These are phyloP conservation scores for Leucopsar rothschildi DNA, from an alignment of 2,113 vertebrate genomes.

Conservation along the genomic window DNA sequence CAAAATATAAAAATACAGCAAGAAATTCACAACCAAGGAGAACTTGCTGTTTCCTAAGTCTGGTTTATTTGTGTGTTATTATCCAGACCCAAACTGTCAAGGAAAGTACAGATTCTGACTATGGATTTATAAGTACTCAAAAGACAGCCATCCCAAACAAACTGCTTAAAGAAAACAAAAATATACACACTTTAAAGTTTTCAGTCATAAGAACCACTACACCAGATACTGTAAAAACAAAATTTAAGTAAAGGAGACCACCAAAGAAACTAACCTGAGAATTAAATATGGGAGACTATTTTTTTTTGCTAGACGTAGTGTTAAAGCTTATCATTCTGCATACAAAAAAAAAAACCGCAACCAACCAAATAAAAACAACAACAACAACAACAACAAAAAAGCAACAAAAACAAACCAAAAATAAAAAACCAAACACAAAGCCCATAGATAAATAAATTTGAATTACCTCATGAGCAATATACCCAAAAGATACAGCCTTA, in stretches of 20 bases:
- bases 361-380: too few relatives aligned
- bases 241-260: not conserved
- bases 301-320: not conserved
- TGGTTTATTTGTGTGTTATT: not conserved
- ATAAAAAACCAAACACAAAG: not conserved
- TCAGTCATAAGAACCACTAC: not conserved
- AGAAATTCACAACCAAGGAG: not conserved
- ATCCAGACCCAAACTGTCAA: not conserved
- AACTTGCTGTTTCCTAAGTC: not conserved
- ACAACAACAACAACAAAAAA: too few relatives aligned
- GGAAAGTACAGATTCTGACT: not conserved
- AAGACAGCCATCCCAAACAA: not conserved
- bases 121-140: not conserved
- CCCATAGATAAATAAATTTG: not conserved
- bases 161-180: not conserved
- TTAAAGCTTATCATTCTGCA: not conserved
- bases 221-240: not conserved
- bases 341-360: not conserved
- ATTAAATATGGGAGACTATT: not conserved
- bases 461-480: not conserved
- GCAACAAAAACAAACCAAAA: not conserved
- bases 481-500: not conserved
- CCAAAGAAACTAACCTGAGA: slow-evolving; percentile 11
- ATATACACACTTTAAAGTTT: not conserved
- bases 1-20: not conserved